phyloP scores from a whole-genome alignment of 2,113 vertebrate genomes.

The Fregetta grallaria region DNA sequence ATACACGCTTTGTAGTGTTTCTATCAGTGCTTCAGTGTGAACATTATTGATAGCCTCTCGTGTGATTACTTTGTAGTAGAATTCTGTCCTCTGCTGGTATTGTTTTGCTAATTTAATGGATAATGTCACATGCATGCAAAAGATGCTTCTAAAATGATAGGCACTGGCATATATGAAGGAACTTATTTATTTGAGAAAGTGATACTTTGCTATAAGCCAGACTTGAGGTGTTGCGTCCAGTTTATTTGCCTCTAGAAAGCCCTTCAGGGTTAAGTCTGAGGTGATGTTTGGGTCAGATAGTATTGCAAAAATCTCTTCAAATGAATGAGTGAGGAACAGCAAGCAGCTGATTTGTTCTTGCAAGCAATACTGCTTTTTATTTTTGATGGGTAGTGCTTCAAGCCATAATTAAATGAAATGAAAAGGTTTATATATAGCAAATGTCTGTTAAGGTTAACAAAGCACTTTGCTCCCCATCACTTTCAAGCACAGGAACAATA shows the following conservation, averaged over 20 bases:
- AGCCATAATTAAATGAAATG: not conserved
- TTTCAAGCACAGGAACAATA: not conserved
- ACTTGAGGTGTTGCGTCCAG: not conserved
- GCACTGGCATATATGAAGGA: not conserved
- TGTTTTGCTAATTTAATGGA: conserved; percentile 11
- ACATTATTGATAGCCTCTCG: not conserved
- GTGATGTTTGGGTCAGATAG: conserved; percentile 8
- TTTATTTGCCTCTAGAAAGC: conserved; percentile 2
- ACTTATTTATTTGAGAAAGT: not conserved
- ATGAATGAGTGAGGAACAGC: not conserved
- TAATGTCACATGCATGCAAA: not conserved
- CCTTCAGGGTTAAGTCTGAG: not conserved
- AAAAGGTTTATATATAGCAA: not conserved
- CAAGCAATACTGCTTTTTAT: not conserved
- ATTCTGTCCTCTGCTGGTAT: conserved; percentile 58
- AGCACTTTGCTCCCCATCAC: not conserved
- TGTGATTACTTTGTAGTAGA: conserved; percentile 30
- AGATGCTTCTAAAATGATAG: not conserved
- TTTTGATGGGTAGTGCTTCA: not conserved
- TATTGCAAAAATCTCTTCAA: not conserved
- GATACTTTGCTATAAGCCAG: not conserved
- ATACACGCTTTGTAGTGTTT: not conserved
- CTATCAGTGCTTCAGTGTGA: not conserved
- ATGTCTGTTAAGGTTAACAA: not conserved
- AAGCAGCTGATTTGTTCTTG: not conserved